Percentiles rank a stretch among this genome's conserved stretches.
Conservation (phyloP, 2,113 vertebrate genomes). For the Corythaixoides concolor region DNA sequence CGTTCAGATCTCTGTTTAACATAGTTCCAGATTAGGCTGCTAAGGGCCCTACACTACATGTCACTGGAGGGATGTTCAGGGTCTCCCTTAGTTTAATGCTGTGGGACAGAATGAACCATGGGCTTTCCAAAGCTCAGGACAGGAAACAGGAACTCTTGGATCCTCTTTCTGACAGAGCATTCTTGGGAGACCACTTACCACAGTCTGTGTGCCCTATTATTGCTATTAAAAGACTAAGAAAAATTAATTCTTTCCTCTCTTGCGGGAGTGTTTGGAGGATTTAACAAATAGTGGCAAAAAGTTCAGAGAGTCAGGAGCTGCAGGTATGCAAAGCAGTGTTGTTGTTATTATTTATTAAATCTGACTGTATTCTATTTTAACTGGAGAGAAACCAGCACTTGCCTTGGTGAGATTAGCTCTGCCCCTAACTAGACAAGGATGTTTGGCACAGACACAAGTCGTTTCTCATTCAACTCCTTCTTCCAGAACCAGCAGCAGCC, state of each 20-base stretch:
- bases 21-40: not conserved
- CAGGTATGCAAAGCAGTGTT: not conserved
- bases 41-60: not conserved
- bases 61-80: not conserved
- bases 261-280: not conserved
- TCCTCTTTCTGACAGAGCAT: not conserved
- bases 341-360: not conserved
- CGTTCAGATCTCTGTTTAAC: not conserved
- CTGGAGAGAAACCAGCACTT: not conserved
- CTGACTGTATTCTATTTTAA: not conserved
- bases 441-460: not conserved
- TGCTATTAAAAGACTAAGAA: not conserved
- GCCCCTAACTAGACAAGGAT: not conserved
- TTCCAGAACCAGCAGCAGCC: not conserved
- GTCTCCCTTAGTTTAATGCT: not conserved
- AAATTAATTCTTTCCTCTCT: not conserved
- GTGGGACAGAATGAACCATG: not conserved
- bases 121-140: not conserved
- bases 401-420: not conserved
- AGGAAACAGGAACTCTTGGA: not conserved
- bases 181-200: not conserved
- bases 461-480: not conserved
- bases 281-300: not conserved
- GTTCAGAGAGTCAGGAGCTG: not conserved
- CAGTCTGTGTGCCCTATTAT: not conserved